phyloP scores from a whole-genome alignment of 2,888 invertebrate species.

The Azorinus chamasolen region DNA sequence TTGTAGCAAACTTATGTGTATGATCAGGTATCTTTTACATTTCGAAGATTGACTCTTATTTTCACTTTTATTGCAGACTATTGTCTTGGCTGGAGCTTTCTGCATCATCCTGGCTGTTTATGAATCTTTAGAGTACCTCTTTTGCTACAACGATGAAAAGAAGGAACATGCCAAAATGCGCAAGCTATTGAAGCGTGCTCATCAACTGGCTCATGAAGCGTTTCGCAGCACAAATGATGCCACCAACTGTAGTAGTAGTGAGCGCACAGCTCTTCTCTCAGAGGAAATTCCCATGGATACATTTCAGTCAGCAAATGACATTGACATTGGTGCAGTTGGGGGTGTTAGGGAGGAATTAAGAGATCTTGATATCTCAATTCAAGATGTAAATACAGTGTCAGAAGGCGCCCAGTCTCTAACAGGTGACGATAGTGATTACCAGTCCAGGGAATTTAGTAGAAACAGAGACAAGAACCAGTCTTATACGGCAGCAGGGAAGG shows the following conservation, averaged over 20 bases:
- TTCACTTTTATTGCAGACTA: slow-evolving; percentile 72
- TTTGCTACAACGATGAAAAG: slow-evolving; percentile 84
- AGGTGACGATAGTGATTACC: too few species aligned
- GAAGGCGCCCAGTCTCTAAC: too few species aligned
- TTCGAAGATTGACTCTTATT: too few species aligned
- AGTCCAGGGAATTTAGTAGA: too few species aligned
- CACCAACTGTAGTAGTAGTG: neutral
- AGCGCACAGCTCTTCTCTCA: slow-evolving; percentile 9
- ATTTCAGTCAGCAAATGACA: slow-evolving; percentile 22
- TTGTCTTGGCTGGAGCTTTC: slow-evolving; percentile 77
- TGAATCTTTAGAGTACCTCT: slow-evolving; percentile 82
- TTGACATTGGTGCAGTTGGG: neutral
- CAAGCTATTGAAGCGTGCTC: slow-evolving; percentile 54
- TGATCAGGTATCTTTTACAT: too few species aligned
- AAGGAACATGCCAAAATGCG: slow-evolving; percentile 68
- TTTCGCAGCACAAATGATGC: slow-evolving; percentile 16
- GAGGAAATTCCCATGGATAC: slow-evolving; percentile 65
- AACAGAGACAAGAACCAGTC: too few species aligned
- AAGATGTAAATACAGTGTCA: slow-evolving; percentile 1
- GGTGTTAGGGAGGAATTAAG: too few species aligned
- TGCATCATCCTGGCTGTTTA: slow-evolving; percentile 80
- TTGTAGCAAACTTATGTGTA: too few species aligned
- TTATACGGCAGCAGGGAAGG: neutral
- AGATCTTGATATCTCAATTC: neutral
- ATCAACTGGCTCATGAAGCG: slow-evolving; percentile 39